Evolutionary conservation across 1,140 invertebrate species (phyloP), one percentile per base, ranked within the genome.

Genomic region (Nasonia vitripennis): DNA sequence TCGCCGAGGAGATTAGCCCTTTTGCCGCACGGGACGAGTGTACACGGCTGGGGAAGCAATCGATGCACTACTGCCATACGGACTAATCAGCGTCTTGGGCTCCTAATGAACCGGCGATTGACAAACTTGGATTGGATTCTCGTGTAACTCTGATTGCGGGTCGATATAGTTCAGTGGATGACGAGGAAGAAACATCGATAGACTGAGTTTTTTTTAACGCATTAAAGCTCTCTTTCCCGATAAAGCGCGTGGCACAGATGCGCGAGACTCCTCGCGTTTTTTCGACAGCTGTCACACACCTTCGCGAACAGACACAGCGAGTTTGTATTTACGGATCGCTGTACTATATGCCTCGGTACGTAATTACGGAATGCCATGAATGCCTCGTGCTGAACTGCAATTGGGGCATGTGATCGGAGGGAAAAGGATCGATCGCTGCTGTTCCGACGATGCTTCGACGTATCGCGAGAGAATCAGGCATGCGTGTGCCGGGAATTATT

Each of bases 251-350:
- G 27, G 27, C 27, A 27, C 27, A 27, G 27, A 27, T 27, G 27
- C 27, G 27, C 27, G 27, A 27, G 27, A 1, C 27, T 27, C 27
- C 1, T 27, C 27, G 71, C 68, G 34, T 83, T 83, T 78, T 70
- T 78, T 70, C 41, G 82, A 83, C 82, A 78, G 74, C 10, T 83
- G 82, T 78, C 82, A 48, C n/a, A n/a, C n/a, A 48, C 9, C 68
- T 20, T 37, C 68, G 14, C 23, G n/a, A 20, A 4, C 68, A 51
- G 27, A 31, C 62, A 51, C 17, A 37, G 2, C n/a, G 10, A 12
- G 41, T 5, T 45, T 37, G 48, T 51, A 51, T 14, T 14, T 17
- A 20, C 51, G 51, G 51, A 55, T 55, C 12, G 17, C 12, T 20
- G 51, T 17, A 5, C 17, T 55, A 37, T 55, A 45, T 41, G 31